phyloP scores from a whole-genome alignment of 2,888 invertebrate species.

The Mythimna vitellina region DNA sequence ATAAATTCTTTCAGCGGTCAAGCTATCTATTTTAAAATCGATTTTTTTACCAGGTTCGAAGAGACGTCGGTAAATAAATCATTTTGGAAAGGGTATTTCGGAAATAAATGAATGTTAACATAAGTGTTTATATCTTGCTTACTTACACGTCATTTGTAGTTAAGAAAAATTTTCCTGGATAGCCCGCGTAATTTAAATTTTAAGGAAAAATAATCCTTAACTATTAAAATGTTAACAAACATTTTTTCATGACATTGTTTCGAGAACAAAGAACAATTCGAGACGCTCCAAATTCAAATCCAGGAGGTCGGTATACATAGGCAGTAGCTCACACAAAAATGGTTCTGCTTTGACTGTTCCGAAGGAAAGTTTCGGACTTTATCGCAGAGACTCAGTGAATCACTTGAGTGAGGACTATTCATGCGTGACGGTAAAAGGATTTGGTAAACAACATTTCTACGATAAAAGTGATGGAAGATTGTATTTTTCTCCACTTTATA shows the following conservation, averaged over 20 bases:
- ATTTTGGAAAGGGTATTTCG: not conserved
- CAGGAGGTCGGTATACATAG: conserved; percentile 10
- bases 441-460: conserved; percentile 73
- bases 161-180: too few relatives aligned
- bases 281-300: conserved; percentile 29
- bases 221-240: not conserved
- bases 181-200: too few relatives aligned
- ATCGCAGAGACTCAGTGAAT: conserved; percentile 73
- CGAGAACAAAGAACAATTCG: too few relatives aligned
- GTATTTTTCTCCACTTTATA: conserved; percentile 55
- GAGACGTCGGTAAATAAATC: not conserved
- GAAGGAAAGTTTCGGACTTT: conserved; percentile 71
- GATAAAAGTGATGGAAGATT: conserved; percentile 65
- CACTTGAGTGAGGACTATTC: conserved; percentile 73
- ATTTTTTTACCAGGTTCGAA: not conserved
- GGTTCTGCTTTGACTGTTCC: conserved; percentile 72
- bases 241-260: conserved; percentile 1
- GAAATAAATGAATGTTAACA: not conserved
- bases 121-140: not conserved
- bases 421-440: conserved; percentile 75
- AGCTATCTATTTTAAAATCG: conserved; percentile 8
- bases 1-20: conserved; percentile 13
- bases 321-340: conserved; percentile 64
- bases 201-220: too few relatives aligned
- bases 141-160: not conserved